Evolutionary conservation across 2,113 vertebrate genomes (phyloP).

Genomic region (Xiphophorus hellerii): DNA sequence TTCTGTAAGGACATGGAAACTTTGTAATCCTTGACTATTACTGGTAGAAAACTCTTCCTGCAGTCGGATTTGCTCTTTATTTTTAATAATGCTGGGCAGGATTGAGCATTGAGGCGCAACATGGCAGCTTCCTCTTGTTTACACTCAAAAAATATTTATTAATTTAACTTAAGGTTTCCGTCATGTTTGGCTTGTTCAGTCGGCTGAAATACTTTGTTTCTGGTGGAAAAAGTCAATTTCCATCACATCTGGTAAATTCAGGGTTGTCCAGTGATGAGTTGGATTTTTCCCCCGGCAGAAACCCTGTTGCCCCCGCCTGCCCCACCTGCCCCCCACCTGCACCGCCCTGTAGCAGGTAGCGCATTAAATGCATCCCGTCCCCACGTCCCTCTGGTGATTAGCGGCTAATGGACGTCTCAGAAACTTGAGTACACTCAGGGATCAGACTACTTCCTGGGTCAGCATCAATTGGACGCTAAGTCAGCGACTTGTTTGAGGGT

Average conservation of each 20-base stretch:
- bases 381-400: conserved; percentile 66
- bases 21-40: too few species aligned
- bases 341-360: conserved; percentile 13
- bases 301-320: neutral
- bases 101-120: too few species aligned
- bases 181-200: too few species aligned
- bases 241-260: conserved; percentile 10
- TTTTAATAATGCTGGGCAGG: too few species aligned
- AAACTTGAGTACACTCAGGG: conserved; percentile 52
- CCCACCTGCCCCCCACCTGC: too few species aligned
- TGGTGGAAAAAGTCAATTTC: neutral
- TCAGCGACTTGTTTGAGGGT: neutral
- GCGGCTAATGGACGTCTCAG: conserved; percentile 61
- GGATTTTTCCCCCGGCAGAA: neutral
- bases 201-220: too few species aligned
- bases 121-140: too few species aligned
- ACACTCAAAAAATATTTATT: too few species aligned
- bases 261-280: conserved; percentile 5
- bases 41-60: too few species aligned
- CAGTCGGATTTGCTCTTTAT: too few species aligned
- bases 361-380: conserved; percentile 60
- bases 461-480: conserved; percentile 45
- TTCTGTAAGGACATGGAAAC: too few species aligned
- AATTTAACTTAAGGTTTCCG: too few species aligned
- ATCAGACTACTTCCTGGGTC: conserved; percentile 28